Evolutionary conservation across 2,797 vertebrate species (phyloP).

Genomic region (Capromys pilorides): DNA sequence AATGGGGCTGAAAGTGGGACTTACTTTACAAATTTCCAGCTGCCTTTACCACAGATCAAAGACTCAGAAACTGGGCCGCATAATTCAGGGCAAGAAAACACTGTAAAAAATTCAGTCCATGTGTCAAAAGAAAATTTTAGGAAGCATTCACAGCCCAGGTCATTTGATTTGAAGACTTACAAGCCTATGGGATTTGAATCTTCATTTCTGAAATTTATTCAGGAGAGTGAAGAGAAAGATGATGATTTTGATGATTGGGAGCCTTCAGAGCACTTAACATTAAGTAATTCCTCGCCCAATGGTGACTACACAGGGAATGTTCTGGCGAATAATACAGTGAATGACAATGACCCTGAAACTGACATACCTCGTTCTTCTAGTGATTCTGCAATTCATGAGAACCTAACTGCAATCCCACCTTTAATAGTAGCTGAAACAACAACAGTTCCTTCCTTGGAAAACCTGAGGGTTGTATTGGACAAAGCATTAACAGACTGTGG

Average conservation of each 20-base stretch:
- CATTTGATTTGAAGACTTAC: slow-evolving; percentile 93
- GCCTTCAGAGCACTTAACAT: slow-evolving; percentile 81
- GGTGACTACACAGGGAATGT: slow-evolving; percentile 82
- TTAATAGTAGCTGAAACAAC: slow-evolving; percentile 87
- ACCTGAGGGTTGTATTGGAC: slow-evolving; percentile 96
- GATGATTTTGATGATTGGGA: slow-evolving; percentile 86
- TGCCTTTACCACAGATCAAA: slow-evolving; percentile 91
- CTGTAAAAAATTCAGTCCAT: slow-evolving; percentile 79
- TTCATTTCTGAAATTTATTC: slow-evolving; percentile 97
- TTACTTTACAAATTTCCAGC: slow-evolving; percentile 81
- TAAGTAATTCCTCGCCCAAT: slow-evolving; percentile 76
- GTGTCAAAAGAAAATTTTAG: slow-evolving; percentile 84
- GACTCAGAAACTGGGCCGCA: slow-evolving; percentile 87
- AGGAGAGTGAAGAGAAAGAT: slow-evolving; percentile 92
- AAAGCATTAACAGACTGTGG: slow-evolving; percentile 96
- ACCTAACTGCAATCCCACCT: slow-evolving; percentile 88
- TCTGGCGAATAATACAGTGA: slow-evolving; percentile 77
- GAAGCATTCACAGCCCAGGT: slow-evolving; percentile 81
- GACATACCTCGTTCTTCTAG: slow-evolving; percentile 86
- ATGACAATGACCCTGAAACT: slow-evolving; percentile 81
- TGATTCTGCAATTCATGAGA: slow-evolving; percentile 81
- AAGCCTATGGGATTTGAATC: slow-evolving; percentile 97
- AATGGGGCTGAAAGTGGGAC: slow-evolving; percentile 83
- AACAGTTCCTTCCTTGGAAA: slow-evolving; percentile 92
- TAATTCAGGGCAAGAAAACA: slow-evolving; percentile 74